These are phyloP conservation scores for Hemitrygon akajei DNA, from an alignment of 2,797 vertebrate species.

Conservation along the genomic window DNA sequence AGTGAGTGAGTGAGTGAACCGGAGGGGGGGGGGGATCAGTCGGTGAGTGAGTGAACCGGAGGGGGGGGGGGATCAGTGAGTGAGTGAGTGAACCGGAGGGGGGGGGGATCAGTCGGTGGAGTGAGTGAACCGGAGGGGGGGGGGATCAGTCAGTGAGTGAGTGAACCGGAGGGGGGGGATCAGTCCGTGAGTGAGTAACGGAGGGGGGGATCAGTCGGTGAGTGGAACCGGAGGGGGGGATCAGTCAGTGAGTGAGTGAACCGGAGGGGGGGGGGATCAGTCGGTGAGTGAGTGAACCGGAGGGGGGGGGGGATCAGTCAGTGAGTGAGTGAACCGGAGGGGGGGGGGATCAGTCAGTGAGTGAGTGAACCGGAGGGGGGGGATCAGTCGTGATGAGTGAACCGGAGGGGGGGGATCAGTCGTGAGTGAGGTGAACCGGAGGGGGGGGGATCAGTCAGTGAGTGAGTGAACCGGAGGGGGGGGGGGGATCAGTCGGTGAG, in stretches of 20 bases:
- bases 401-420: no score
- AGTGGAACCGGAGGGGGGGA: not conserved
- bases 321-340: not conserved
- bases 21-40: slow-evolving; percentile 44
- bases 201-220: not conserved
- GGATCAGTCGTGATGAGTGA: no score
- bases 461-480: no score
- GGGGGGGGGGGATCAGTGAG: slow-evolving; percentile 41
- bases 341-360: slow-evolving; percentile 43
- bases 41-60: slow-evolving; percentile 39
- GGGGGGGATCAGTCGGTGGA: slow-evolving; percentile 34
- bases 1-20: slow-evolving; percentile 40
- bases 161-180: not conserved
- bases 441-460: no score
- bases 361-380: slow-evolving; percentile 43
- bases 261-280: slow-evolving; percentile 45
- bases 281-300: no score
- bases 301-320: no score
- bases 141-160: slow-evolving; percentile 47
- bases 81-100: slow-evolving; percentile 17
- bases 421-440: no score
- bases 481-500: no score
- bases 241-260: not conserved
- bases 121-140: slow-evolving; percentile 45
- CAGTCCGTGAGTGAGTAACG: slow-evolving; percentile 37